Conservation (phyloP, 2,888 invertebrate species). For the Drosophila basisetae region DNA sequence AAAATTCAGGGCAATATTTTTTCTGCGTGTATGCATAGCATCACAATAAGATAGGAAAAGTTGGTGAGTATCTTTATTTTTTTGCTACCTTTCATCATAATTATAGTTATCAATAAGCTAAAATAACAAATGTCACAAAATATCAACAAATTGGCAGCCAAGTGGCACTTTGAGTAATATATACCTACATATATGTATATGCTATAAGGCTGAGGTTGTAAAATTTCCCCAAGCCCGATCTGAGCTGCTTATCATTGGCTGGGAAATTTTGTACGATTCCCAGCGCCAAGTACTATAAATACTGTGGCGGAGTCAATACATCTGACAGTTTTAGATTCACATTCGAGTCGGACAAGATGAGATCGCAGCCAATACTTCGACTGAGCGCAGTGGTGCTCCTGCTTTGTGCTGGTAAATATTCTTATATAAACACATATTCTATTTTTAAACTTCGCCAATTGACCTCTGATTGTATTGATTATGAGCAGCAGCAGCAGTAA, state of each 20-base stretch:
- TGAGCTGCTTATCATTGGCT: constrained; percentile 42
- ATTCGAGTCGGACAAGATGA: constrained; percentile 29
- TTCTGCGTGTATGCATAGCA: not conserved
- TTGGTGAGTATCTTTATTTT: not conserved
- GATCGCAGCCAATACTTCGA: constrained; percentile 27
- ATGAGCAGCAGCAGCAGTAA: constrained; percentile 16
- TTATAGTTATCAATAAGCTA: constrained; percentile 27
- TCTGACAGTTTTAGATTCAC: constrained; percentile 37
- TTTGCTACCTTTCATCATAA: not conserved
- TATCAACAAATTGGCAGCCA: constrained; percentile 13
- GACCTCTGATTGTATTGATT: not conserved
- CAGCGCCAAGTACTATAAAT: constrained; percentile 37
- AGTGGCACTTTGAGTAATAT: constrained; percentile 9
- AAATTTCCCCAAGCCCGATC: constrained; percentile 37
- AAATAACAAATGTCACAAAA: constrained; percentile 7
- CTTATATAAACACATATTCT: not conserved
- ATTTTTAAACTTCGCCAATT: not conserved
- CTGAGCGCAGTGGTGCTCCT: constrained; percentile 32
- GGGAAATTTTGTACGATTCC: constrained; percentile 29
- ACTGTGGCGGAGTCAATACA: not conserved
- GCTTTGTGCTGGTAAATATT: constrained; percentile 39
- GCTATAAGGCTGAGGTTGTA: not conserved
- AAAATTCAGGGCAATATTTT: not conserved
- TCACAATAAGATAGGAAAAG: not conserved
- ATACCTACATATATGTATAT: not conserved